Evolutionary conservation across 2,113 vertebrate species (phyloP), one percentile per base, ranked within the genome.

Genomic region (Otis tarda): DNA sequence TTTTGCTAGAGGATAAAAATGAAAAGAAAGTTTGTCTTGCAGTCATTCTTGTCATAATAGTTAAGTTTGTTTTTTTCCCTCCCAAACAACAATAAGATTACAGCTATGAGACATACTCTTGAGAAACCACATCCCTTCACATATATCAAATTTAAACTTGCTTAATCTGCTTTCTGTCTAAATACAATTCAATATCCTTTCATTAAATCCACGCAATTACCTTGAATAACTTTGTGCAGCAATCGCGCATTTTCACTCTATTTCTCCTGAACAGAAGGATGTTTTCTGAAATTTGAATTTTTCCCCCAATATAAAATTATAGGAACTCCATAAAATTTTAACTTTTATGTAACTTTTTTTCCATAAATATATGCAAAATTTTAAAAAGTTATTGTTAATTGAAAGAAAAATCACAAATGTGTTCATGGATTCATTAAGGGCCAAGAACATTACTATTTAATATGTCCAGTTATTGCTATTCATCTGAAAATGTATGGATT

Each of bases 111-210:
- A 83, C 13, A 0, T 21, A 63, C 61, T 86, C 56, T 55, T 68
- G 77, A 84, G 94, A 93, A 93, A 68, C 7, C 63, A 41, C 61
- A 41, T 88, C 53, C 63, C 50, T 85, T 50, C 73, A 24, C 63
- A 91, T 19, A 75, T 41, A 93, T 79, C 12, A 79, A 50, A 94
- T 89, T 84, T 35, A 94, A 76, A 95, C 45, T 81, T 89, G 31
- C 75, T 73, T 85, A 85, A 88, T 68, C 57, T 91, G 49, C 37
- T 61, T 60, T 83, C 43, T 86, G 21, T 89, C 47, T 94, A 83
- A 87, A 87, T n/a, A 64, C 60, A 94, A 94, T 82, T 91, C 57
- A 95, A 76, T 50, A 85, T 11, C 24, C 52, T 95, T 84, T 86
- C 93, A 88, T 53, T 87, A 94, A 76, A 85, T 85, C 69, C 37